Evolutionary conservation across 2,113 vertebrate species (phyloP).

Genomic region (Lepus timidus): DNA sequence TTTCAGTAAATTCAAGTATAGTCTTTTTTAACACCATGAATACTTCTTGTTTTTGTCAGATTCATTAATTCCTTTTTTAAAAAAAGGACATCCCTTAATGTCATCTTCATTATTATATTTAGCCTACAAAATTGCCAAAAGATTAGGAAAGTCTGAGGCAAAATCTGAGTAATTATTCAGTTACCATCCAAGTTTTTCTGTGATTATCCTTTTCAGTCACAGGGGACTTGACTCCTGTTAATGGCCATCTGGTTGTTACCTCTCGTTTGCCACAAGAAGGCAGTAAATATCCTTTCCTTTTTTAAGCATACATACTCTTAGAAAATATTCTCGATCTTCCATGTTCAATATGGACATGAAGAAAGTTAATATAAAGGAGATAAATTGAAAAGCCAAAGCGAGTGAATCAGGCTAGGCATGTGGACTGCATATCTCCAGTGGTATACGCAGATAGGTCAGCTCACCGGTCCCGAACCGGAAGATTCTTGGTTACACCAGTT

Average conservation of each 20-base stretch:
- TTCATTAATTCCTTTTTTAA: not conserved
- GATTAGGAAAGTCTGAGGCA: conserved; percentile 56
- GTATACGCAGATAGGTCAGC: not conserved
- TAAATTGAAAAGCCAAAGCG: not conserved
- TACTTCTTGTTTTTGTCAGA: not conserved
- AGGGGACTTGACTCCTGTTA: not conserved
- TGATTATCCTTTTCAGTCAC: conserved; percentile 7
- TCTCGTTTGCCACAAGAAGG: conserved; percentile 63
- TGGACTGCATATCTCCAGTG: not conserved
- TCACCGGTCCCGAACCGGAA: not conserved
- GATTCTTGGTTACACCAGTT: not conserved
- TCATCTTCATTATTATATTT: not conserved
- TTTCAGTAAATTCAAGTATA: not conserved
- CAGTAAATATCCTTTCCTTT: conserved; percentile 77
- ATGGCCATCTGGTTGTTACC: conserved; percentile 69
- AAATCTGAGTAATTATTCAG: conserved; percentile 4
- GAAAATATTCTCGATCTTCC: conserved; percentile 35
- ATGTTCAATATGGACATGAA: not conserved
- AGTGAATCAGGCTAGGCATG: no score
- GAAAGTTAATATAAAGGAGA: not conserved
- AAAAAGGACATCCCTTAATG: not conserved
- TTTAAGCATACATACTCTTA: conserved; percentile 59
- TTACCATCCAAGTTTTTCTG: not conserved
- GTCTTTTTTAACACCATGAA: not conserved
- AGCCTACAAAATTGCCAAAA: conserved; percentile 41